Evolutionary conservation across 2,888 invertebrate species (phyloP).

Genomic region (Tetragonisca angustula): DNA sequence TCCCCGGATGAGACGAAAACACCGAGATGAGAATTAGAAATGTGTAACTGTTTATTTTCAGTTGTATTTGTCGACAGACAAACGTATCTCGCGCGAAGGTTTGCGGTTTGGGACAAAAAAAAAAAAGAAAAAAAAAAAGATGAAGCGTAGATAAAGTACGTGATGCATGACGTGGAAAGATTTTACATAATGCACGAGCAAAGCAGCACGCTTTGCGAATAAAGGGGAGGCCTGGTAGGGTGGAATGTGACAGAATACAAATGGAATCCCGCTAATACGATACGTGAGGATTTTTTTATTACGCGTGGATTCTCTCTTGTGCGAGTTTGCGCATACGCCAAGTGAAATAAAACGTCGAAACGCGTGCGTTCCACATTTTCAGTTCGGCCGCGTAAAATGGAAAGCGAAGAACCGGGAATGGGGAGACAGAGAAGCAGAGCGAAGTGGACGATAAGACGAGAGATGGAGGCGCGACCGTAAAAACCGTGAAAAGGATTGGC

Average conservation of each 20-base stretch:
- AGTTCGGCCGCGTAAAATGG: no score
- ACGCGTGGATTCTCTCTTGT: background rate
- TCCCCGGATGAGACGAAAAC: background rate
- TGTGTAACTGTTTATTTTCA: background rate
- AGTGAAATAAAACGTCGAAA: background rate
- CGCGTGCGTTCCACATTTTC: background rate
- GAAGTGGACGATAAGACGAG: no score
- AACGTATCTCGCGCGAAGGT: background rate
- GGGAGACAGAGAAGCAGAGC: no score
- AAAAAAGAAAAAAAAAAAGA: no score
- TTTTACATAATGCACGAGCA: background rate
- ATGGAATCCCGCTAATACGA: constrained; percentile 9
- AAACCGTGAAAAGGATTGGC: background rate
- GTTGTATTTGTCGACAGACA: background rate
- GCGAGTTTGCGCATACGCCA: background rate
- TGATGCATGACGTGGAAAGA: background rate
- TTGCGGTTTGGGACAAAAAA: no score
- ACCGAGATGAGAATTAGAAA: background rate
- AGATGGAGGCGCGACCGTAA: background rate
- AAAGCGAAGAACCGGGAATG: no score
- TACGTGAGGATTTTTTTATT: constrained; percentile 21
- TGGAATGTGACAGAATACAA: constrained; percentile 12
- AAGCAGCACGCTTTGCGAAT: background rate
- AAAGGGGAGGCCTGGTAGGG: background rate
- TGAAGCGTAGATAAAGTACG: background rate